phyloP scores from a whole-genome alignment of 2,113 vertebrate species.

The Oryzias melastigma region DNA sequence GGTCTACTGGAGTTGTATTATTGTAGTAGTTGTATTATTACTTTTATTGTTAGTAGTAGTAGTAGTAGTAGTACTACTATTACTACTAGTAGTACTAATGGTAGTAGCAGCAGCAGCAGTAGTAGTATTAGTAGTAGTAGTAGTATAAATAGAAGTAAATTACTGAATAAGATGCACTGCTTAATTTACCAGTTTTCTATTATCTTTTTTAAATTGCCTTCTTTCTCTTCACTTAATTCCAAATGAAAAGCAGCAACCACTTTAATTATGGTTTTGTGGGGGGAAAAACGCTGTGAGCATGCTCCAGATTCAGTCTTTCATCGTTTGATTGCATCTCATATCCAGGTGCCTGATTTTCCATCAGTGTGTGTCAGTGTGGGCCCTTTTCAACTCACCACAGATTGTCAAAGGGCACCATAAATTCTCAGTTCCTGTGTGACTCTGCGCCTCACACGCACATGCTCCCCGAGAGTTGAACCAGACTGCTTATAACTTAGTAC shows the following conservation, averaged over 20 bases:
- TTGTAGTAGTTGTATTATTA: too few species aligned
- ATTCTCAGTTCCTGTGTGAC: conserved; percentile 34
- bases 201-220: too few species aligned
- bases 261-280: conserved; percentile 66
- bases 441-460: conserved; percentile 61
- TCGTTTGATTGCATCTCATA: conserved; percentile 53
- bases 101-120: too few species aligned
- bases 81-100: too few species aligned
- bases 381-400: conserved; percentile 59
- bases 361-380: conserved; percentile 54
- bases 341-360: conserved; percentile 67
- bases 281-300: conserved; percentile 73
- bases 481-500: conserved; percentile 67
- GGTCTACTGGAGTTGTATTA: too few species aligned
- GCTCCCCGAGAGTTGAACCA: conserved; percentile 63
- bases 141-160: too few species aligned
- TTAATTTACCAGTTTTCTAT: too few species aligned
- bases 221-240: conserved; percentile 8
- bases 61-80: too few species aligned
- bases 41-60: too few species aligned
- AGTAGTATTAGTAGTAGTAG: too few species aligned
- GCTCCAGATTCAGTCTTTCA: conserved; percentile 68
- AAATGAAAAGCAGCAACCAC: conserved; percentile 65
- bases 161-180: too few species aligned
- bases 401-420: conserved; percentile 61